phyloP scores from a whole-genome alignment of 2,113 vertebrate genomes.

The Girardinichthys multiradiatus region DNA sequence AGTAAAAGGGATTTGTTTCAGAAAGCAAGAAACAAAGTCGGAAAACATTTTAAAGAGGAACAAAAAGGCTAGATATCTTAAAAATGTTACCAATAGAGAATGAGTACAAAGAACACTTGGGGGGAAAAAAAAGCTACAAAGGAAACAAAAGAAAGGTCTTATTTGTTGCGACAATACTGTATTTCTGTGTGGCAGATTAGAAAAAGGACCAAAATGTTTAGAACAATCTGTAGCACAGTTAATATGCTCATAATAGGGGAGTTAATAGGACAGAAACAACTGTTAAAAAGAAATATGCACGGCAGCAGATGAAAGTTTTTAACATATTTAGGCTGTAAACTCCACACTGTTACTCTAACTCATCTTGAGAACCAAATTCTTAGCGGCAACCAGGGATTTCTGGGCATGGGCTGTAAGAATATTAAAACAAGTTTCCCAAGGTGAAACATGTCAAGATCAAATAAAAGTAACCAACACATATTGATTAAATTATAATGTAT shows the following conservation, averaged over 20 bases:
- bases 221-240: constrained; percentile 51
- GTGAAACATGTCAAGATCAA: neutral
- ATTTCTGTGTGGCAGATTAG: constrained; percentile 45
- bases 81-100: neutral
- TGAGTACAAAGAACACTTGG: constrained; percentile 8
- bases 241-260: constrained; percentile 42
- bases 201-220: constrained; percentile 39
- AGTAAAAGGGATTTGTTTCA: neutral
- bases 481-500: neutral
- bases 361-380: neutral
- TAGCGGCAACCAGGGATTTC: neutral
- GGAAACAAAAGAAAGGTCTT: constrained; percentile 34
- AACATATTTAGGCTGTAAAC: neutral
- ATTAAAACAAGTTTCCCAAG: neutral
- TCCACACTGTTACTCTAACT: constrained; percentile 7
- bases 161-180: constrained; percentile 41
- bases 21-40: constrained; percentile 1
- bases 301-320: constrained; percentile 15
- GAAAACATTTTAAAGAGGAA: constrained; percentile 12
- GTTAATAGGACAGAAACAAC: constrained; percentile 33
- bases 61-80: neutral
- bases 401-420: neutral
- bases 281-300: constrained; percentile 20
- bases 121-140: constrained; percentile 16
- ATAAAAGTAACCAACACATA: neutral